Evolutionary conservation across 1,140 invertebrate genomes (phyloP).

Genomic region (Drosophila navojoa): DNA sequence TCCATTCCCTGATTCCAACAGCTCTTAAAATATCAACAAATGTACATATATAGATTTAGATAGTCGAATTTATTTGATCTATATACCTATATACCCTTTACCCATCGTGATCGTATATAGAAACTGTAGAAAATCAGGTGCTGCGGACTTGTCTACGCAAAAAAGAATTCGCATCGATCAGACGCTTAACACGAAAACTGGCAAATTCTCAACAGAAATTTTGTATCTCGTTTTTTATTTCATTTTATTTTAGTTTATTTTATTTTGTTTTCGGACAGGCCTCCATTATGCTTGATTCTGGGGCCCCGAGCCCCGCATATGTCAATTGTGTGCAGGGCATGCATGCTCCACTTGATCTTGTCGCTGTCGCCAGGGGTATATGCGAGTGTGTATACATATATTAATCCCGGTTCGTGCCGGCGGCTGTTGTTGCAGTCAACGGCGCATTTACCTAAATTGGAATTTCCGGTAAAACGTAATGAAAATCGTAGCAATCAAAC

Average conservation of each 20-base stretch:
- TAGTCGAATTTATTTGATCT: too few relatives aligned
- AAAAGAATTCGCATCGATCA: neutral
- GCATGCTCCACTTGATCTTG: slow-evolving; percentile 77
- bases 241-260: neutral
- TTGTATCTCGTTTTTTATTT: neutral
- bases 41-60: too few relatives aligned
- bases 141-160: slow-evolving; percentile 14
- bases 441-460: slow-evolving; percentile 84
- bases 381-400: slow-evolving; percentile 27
- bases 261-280: slow-evolving; percentile 30
- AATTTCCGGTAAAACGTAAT: slow-evolving; percentile 83
- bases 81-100: neutral
- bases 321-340: slow-evolving; percentile 50
- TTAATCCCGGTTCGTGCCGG: slow-evolving; percentile 68
- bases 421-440: slow-evolving; percentile 62
- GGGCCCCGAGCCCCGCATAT: slow-evolving; percentile 18
- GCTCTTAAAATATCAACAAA: too few relatives aligned
- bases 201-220: neutral
- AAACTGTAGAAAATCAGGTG: slow-evolving; percentile 40
- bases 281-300: slow-evolving; percentile 20
- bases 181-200: slow-evolving; percentile 12
- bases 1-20: too few relatives aligned
- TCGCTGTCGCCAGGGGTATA: slow-evolving; percentile 42
- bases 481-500: slow-evolving; percentile 82
- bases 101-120: neutral